Conservation (phyloP, 2,888 invertebrate genomes). For the Orchestes rusci region DNA sequence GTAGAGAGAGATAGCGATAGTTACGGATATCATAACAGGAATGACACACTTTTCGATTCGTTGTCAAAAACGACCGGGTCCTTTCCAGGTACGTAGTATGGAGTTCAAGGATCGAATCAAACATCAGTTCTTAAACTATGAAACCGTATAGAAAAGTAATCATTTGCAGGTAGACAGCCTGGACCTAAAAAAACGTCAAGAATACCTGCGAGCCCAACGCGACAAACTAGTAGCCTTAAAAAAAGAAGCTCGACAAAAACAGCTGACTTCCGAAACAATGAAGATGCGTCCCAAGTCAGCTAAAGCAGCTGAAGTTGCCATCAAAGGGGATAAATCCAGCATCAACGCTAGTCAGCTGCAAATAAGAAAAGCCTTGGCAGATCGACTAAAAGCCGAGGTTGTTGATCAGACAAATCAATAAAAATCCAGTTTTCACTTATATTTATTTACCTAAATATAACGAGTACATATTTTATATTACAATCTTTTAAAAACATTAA, state of each 20-base stretch:
- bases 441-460: slow-evolving; percentile 45
- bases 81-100: no score
- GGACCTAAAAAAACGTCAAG: slow-evolving; percentile 72
- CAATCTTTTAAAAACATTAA: slow-evolving; percentile 40
- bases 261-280: slow-evolving; percentile 52
- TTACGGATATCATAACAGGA: no score
- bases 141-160: no score
- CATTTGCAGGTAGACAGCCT: slow-evolving; percentile 49
- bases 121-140: no score
- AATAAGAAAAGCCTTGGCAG: slow-evolving; percentile 75
- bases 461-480: slow-evolving; percentile 43
- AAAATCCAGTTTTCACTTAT: slow-evolving; percentile 16
- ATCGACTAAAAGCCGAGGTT: slow-evolving; percentile 78
- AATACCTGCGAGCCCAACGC: slow-evolving; percentile 80
- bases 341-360: slow-evolving; percentile 59
- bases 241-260: slow-evolving; percentile 76
- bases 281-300: slow-evolving; percentile 63
- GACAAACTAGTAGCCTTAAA: slow-evolving; percentile 88
- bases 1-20: no score
- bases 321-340: slow-evolving; percentile 45
- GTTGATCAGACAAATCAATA: no score
- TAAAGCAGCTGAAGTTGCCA: slow-evolving; percentile 60
- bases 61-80: no score
- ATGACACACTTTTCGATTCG: no score
- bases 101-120: no score